phyloP scores from a whole-genome alignment of 2,888 invertebrate genomes.

The Trachelus iudaicus region DNA sequence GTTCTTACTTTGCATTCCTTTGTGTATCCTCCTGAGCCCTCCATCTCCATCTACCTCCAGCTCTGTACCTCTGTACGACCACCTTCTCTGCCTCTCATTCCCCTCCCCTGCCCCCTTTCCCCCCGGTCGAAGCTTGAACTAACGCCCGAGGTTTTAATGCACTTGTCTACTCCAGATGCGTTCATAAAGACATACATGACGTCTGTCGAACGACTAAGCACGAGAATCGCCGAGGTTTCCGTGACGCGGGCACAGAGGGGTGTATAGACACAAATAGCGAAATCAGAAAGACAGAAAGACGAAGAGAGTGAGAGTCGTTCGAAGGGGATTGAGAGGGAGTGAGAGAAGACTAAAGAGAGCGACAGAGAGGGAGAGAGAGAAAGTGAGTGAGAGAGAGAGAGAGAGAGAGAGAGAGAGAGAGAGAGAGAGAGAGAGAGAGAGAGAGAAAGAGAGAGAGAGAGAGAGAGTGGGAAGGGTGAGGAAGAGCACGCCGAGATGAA shows the following conservation, averaged over 20 bases:
- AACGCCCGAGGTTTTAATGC: constrained; percentile 65
- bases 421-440: constrained; percentile 14
- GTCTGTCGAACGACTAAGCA: constrained; percentile 51
- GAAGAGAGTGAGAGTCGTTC: constrained; percentile 23
- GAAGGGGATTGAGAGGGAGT: constrained; percentile 7
- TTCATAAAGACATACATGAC: constrained; percentile 62
- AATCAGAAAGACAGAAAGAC: constrained; percentile 32
- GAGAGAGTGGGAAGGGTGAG: constrained; percentile 18
- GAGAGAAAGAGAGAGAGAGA: constrained; percentile 15
- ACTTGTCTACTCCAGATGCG: constrained; percentile 65
- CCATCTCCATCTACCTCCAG: constrained; percentile 32
- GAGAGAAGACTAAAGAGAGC: constrained; percentile 10
- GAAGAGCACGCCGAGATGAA: constrained; percentile 42
- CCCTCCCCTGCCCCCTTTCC: constrained; percentile 20
- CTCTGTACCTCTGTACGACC: constrained; percentile 11
- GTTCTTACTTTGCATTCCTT: constrained; percentile 66
- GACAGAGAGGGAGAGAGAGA: no score
- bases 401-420: constrained; percentile 3
- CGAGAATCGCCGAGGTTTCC: constrained; percentile 42
- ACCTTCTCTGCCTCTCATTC: constrained; percentile 24
- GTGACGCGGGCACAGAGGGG: constrained; percentile 10
- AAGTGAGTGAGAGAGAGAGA: constrained; percentile 15
- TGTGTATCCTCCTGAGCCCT: constrained; percentile 57
- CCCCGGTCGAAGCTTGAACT: constrained; percentile 60
- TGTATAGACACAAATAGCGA: constrained; percentile 10